Base-by-base conservation (phyloP, 2,113 vertebrate genomes). In the Pygoscelis adeliae region DNA sequence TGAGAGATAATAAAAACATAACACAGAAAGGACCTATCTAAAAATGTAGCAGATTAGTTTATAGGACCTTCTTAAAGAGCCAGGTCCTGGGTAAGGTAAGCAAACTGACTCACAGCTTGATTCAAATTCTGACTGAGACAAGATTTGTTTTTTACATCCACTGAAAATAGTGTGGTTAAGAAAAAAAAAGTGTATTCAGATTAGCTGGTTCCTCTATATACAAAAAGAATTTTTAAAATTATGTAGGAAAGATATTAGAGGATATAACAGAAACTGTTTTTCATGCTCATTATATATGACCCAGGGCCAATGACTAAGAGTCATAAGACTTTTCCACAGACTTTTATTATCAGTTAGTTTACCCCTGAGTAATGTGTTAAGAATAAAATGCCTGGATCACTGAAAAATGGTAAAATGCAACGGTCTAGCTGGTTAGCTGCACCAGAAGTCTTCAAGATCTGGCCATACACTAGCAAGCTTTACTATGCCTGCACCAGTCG, bases 1-100 rank as follows among this genome's bases (percentile, higher is more conserved):
- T 87, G 36, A 87, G 56, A 98, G 94, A 96, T 96, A 95, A 98
- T 85, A 90, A 87, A 72, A 97, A 81, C 61, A 85, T 56, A 98
- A 95, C 52, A 87, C 30, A 89, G 49, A n/a, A 88, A 95, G 73
- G 72, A 78, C 55, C 10, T 2, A 69, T 66, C 38, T 89, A 92
- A 71, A 87, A 96, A 83, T 59, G 53, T 71, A 81, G 34, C 42
- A 91, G 73, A 62, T 91, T 58, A 69, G 25, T 92, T 91, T 83
- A 87, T 2, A 61, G 40, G 44, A 78, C 30, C 38, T 70, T 81
- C 56, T 90, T 67, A 36, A 93, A 94, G 91, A 95, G 80, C 30
- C 40, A 94, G 56, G 15, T 70, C 65, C 83, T 56, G 53, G 27
- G n/a, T 83, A 86, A 84, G 40, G 78, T 94, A 95, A 86, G 70